Conservation (phyloP, 2,113 vertebrate genomes). For the Lepus timidus region DNA sequence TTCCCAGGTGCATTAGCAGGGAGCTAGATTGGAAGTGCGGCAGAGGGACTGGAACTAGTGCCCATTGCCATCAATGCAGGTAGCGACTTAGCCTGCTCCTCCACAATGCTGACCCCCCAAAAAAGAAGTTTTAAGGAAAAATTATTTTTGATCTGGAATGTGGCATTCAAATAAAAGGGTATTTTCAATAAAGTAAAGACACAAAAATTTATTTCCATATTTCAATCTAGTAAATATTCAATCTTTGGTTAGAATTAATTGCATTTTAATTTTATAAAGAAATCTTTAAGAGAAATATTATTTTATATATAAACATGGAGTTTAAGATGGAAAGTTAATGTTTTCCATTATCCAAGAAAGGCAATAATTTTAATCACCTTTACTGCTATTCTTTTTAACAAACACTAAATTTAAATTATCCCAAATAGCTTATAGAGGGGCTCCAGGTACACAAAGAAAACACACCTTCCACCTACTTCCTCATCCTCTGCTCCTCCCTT, state of each 20-base stretch:
- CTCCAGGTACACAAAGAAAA: no score
- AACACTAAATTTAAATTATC: not conserved
- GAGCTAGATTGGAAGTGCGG: no score
- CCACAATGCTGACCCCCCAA: no score
- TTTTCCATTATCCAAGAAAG: not conserved
- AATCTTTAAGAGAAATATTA: constrained; percentile 24
- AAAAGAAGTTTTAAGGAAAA: not conserved
- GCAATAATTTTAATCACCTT: not conserved
- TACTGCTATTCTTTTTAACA: not conserved
- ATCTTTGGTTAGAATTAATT: not conserved
- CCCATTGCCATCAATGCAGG: no score
- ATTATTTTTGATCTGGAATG: not conserved
- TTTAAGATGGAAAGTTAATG: not conserved
- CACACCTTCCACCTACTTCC: not conserved
- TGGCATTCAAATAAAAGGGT: not conserved
- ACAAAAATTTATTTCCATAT: not conserved
- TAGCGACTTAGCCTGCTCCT: no score
- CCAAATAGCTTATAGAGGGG: not conserved
- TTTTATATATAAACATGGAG: not conserved
- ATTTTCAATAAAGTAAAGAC: constrained; percentile 21
- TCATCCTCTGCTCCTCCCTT: not conserved
- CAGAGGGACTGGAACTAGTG: no score
- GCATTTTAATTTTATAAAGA: constrained; percentile 33
- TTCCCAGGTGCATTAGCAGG: no score
- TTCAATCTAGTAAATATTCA: not conserved